These are phyloP conservation scores for Orthosia gracilis DNA, from an alignment of 2,888 invertebrate genomes.

Conservation along the genomic window DNA sequence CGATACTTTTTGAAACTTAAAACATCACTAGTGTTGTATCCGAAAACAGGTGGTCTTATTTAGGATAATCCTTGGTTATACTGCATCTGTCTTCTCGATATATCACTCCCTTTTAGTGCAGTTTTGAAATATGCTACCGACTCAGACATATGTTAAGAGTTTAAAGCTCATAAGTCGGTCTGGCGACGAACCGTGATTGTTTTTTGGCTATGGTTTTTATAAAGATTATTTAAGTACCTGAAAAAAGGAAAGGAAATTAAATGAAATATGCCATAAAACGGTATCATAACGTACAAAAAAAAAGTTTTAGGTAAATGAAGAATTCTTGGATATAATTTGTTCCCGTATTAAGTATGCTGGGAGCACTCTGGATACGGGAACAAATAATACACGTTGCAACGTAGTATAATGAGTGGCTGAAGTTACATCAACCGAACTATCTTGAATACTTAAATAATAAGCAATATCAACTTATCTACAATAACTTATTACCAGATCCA, in stretches of 20 bases:
- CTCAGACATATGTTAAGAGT: constrained; percentile 82
- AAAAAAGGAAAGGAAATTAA: constrained; percentile 29
- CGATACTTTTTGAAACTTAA: too few relatives aligned
- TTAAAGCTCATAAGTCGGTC: constrained; percentile 55
- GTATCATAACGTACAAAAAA: too few relatives aligned
- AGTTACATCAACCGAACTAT: too few relatives aligned
- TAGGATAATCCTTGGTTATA: constrained; percentile 86
- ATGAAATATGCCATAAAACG: constrained; percentile 32
- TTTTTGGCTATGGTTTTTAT: constrained; percentile 67
- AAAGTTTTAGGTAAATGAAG: too few relatives aligned
- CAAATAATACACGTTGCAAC: too few relatives aligned
- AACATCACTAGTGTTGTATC: constrained; percentile 59
- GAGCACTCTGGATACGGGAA: too few relatives aligned
- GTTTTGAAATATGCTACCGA: constrained; percentile 81
- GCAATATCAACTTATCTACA: too few relatives aligned
- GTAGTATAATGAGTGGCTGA: too few relatives aligned
- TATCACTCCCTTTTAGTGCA: constrained; percentile 67
- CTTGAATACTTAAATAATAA: too few relatives aligned
- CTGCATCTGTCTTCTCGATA: constrained; percentile 83
- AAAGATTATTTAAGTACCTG: not conserved
- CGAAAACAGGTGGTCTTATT: constrained; percentile 88
- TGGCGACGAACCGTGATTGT: constrained; percentile 79
- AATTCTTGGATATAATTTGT: too few relatives aligned
- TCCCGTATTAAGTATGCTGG: too few relatives aligned
- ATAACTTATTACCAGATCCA: too few relatives aligned